Evolutionary conservation across 2,888 invertebrate genomes (phyloP), one percentile per base, ranked within the genome.

Genomic region (Acronicta aceris): DNA sequence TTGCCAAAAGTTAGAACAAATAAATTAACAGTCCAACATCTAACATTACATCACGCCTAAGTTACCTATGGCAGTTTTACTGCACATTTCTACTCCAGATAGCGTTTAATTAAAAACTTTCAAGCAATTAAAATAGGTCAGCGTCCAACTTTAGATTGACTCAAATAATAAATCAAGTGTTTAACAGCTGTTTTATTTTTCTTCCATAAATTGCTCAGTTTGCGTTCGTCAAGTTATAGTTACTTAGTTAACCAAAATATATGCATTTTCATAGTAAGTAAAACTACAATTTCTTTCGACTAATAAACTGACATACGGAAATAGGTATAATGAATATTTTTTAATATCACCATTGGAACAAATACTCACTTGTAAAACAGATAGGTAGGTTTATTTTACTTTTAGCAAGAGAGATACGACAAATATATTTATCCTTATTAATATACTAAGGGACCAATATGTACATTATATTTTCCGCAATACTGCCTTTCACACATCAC

Each of bases 61-160:
- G 41, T 58, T 46, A 50, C 15, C 10, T 5, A 30, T 16, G 6
- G 42, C 27, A 51, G 17, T 36, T 46, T 68, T 13, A 51, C 25
- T 15, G 9, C 42, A 30, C n/a, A 47, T 7, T 52, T 30, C 27
- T 27, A 38, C 13, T 43, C 15, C 16, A 45, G 65, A 21, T n/a
- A 41, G 12, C 13, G n/a, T 65, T 43, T 54, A 50, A 72, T 65
- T 65, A 65, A 65, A 65, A 73, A 55, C 50, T 59, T 46, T 52
- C 21, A 13, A 54, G 50, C 58, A 72, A 58, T 45, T 65, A 45
- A 49, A 54, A 59, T 17, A 47, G 30, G 58, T 43, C 50, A 51
- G 21, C 46, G 40, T 21, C 13, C 27, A 71, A 58, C 47, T 54
- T 41, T 65, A 33, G 45, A 71, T 55, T 12, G 65, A 52, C 45